Conservation (phyloP, 2,888 invertebrate genomes). For the Patella depressa region DNA sequence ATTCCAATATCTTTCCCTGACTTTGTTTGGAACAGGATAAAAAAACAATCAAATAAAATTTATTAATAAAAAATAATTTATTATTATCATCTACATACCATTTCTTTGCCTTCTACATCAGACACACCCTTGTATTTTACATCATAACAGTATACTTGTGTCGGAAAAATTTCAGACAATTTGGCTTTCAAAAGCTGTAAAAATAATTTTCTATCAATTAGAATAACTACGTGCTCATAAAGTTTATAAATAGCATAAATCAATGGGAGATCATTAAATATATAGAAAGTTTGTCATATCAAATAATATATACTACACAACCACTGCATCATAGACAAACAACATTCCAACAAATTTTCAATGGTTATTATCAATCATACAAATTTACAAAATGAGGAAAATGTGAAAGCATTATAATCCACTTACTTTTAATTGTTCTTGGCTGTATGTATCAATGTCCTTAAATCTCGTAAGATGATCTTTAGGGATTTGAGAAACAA, state of each 20-base stretch:
- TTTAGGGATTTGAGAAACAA: constrained; percentile 52
- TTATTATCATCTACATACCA: constrained; percentile 37
- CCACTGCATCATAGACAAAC: no score
- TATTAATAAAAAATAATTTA: background rate
- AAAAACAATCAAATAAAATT: background rate
- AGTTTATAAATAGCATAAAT: no score
- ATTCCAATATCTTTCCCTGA: no score
- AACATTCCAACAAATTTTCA: no score
- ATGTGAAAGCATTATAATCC: background rate
- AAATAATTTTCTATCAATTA: background rate
- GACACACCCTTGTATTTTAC: constrained; percentile 43
- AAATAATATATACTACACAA: no score
- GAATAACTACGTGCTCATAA: no score
- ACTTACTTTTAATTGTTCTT: constrained; percentile 53
- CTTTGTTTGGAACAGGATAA: no score
- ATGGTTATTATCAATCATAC: no score
- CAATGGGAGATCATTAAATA: no score
- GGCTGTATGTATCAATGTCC: constrained; percentile 45
- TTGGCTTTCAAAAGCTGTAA: constrained; percentile 44
- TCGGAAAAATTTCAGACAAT: constrained; percentile 45
- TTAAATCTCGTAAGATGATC: constrained; percentile 42
- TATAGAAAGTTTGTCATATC: no score
- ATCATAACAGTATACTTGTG: constrained; percentile 52
- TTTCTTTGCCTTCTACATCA: constrained; percentile 47
- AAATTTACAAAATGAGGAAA: no score